Evolutionary conservation across 2,113 vertebrate species (phyloP).

Genomic region (Chloropsis hardwickii): DNA sequence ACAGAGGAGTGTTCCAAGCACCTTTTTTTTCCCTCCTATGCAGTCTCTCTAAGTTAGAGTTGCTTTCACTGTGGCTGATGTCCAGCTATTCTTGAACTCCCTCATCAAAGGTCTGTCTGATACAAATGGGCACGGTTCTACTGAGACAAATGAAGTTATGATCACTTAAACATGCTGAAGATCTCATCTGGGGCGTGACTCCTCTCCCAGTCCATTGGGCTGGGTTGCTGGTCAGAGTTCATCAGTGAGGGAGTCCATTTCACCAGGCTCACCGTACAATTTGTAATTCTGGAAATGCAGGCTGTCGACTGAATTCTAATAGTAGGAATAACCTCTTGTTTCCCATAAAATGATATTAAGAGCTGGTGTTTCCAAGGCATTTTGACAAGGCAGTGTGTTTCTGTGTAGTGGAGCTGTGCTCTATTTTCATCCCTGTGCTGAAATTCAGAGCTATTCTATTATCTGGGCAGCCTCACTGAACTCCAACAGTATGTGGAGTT

Average conservation of each 20-base stretch:
- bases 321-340: neutral
- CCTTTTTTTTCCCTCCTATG: neutral
- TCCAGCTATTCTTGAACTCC: neutral
- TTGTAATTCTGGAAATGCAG: neutral
- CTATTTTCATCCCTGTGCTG: neutral
- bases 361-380: neutral
- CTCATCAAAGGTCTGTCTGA: neutral
- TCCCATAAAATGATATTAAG: neutral
- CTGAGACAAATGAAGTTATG: neutral
- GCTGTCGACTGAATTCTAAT: neutral
- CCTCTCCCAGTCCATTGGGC: neutral
- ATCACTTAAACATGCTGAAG: neutral
- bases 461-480: neutral
- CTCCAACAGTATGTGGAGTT: neutral
- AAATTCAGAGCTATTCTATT: neutral
- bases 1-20: neutral
- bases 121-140: neutral
- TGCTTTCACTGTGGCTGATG: neutral
- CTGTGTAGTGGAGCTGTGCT: neutral
- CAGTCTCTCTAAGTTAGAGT: neutral
- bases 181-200: neutral
- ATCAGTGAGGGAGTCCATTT: neutral
- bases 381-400: neutral
- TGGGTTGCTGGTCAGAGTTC: neutral
- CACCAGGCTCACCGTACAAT: neutral